These are phyloP conservation scores for Diarsia mendica DNA, from an alignment of 2,888 invertebrate species.

Conservation along the genomic window DNA sequence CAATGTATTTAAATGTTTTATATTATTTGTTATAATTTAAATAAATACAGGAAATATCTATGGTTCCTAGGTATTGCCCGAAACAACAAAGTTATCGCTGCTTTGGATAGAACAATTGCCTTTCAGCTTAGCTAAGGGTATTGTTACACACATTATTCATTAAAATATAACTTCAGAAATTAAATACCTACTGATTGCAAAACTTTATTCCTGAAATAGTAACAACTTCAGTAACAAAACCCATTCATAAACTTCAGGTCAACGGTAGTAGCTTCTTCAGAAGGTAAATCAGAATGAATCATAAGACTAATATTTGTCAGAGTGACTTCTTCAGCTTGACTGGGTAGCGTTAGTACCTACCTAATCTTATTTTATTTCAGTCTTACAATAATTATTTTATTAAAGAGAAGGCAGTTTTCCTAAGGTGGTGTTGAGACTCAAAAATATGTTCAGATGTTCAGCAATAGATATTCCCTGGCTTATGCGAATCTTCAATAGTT, in stretches of 20 bases:
- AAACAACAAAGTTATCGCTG: not conserved
- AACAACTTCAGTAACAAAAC: not conserved
- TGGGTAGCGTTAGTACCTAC: not conserved
- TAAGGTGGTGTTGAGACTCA: not conserved
- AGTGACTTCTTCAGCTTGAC: not conserved
- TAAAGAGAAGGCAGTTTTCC: not conserved
- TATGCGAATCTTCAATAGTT: slow-evolving; percentile 20
- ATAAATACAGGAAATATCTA: not conserved
- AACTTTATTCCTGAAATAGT: not conserved
- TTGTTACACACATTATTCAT: not conserved
- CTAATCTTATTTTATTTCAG: not conserved
- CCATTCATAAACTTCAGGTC: not conserved
- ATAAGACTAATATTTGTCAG: not conserved
- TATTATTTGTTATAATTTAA: not conserved
- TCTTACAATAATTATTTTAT: not conserved
- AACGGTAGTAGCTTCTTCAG: not conserved
- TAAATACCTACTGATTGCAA: not conserved
- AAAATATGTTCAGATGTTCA: not conserved
- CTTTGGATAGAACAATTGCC: not conserved
- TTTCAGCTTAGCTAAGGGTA: not conserved
- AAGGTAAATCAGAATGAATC: not conserved
- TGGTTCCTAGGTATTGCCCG: not conserved
- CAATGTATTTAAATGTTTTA: not conserved
- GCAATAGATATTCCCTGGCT: not conserved
- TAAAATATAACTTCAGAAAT: not conserved